Evolutionary conservation across 1,140 invertebrate genomes (phyloP), one percentile per base, ranked within the genome.

Genomic region (Ceratosolen fusciceps): DNA sequence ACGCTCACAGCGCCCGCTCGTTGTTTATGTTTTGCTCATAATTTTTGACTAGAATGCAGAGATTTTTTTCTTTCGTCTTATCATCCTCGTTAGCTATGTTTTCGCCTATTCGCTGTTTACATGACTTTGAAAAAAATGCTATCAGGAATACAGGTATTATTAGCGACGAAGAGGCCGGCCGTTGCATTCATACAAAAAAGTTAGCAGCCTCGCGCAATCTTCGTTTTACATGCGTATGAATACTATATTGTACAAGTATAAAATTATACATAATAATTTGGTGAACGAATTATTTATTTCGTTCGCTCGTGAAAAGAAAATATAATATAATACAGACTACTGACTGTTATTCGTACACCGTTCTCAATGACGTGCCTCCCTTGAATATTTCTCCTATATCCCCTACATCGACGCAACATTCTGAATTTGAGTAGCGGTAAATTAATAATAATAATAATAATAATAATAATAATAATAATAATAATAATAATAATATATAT

Each of bases 21-120:
- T 70, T 77, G 79, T 73, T 70, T 77, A 29, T 72, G 0, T 62
- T 47, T 52, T 74, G 19, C 7, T 49, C 37, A 29, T 70, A 3
- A 68, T 43, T 77, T 70, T 81, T 81, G 83, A 83, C 83, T 83
- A 83, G 83, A 82, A 76, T 73, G 74, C 79, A 79, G 71, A 76
- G 49, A 77, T 77, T 56, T 70, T 52, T 47, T 71, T 71, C 47
- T 47, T 71, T 71, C 47, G 54, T 12, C 43, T 71, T 31, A 71
- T 39, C 24, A 31, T 47, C 24, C 26, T 72, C 19, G 65, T 68
- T 47, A 68, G 37, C 39, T 47, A 68, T 68, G 24, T 71, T 72
- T 56, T 56, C 19, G 52, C 70, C 3, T 56, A 56, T 34, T 39
- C 49, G 29, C 70, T 68, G 34, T 43, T n/a, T 47, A 68, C 34